Evolutionary conservation across 2,888 invertebrate species (phyloP), one percentile per base, ranked within the genome.

Genomic region (Adelognathus sp.): DNA sequence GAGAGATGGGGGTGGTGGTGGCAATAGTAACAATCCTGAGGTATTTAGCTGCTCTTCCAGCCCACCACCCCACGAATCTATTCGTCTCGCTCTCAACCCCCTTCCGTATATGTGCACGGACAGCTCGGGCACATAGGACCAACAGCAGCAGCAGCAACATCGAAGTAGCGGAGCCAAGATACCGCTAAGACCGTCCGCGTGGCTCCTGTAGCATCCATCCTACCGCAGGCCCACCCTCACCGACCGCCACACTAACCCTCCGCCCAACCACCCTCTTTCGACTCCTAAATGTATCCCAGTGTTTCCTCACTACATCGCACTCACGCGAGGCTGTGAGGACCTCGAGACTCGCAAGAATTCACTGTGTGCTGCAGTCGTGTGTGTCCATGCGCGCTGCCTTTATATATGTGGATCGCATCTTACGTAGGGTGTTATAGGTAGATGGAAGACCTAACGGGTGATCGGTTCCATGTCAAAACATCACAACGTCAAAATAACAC

Each of bases 11-110:
- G n/a, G n/a, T n/a, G n/a, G n/a, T n/a, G n/a, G 86, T 88, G 86
- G 90, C 89, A 91, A 89, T 90, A 89, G 91, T 91, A 91, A 91
- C 91, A 91, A 91, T 91, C 90, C 90, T 88, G 91, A 90, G 91
- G 91, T 91, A 91, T 91, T 91, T 91, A 91, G 91, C 90, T 87
- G 88, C 85, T 86, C 86, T 83, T 86, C 85, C 85, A 83, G 46
- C 64, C 72, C 81, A 61, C 54, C 78, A 73, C 36, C 52, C 58
- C 71, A 58, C 66, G 31, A 64, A 31, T 33, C 31, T 31, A 16
- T 33, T 52, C 66, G 66, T 36, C 66, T 60, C 63, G 36, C 64
- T 41, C 46, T 61, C 46, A 29, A 46, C 54, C 56, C 60, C 54
- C 56, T 66, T 46, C 67, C n/a, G n/a, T n/a, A n/a, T n/a, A n/a